phyloP scores from a whole-genome alignment of 2,113 vertebrate genomes.

The Solenodon paradoxus region DNA sequence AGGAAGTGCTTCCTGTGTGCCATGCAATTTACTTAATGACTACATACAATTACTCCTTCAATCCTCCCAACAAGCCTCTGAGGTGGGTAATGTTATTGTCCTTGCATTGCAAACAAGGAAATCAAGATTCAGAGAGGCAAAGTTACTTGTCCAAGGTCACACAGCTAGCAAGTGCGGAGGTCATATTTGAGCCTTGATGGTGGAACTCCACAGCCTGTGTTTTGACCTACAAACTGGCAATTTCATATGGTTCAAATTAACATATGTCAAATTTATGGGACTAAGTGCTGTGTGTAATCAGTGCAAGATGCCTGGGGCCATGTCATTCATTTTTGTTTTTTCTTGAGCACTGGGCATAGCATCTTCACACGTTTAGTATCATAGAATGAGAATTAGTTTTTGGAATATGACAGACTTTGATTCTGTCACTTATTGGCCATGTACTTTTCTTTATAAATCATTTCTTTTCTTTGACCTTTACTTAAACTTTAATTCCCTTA shows the following conservation, averaged over 20 bases:
- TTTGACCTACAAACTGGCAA: not conserved
- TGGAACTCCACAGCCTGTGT: not conserved
- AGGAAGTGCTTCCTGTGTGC: not conserved
- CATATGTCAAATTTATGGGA: not conserved
- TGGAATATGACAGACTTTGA: not conserved
- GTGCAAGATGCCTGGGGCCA: not conserved
- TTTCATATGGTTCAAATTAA: not conserved
- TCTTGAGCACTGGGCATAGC: not conserved
- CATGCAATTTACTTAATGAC: not conserved
- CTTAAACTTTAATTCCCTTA: not conserved
- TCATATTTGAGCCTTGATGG: not conserved
- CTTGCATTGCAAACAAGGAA: not conserved
- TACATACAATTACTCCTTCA: not conserved
- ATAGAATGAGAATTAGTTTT: not conserved
- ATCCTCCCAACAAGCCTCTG: not conserved
- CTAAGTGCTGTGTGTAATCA: not conserved
- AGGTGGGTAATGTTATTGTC: not conserved
- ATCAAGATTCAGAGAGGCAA: not conserved
- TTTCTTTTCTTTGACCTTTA: constrained; percentile 11
- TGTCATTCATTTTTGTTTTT: not conserved
- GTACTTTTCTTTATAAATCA: not conserved
- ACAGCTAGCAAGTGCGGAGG: not conserved
- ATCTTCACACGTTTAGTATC: not conserved
- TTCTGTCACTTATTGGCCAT: not conserved
- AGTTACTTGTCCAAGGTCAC: not conserved